phyloP scores from a whole-genome alignment of 2,888 invertebrate species.

The Plagiodera versicolora region DNA sequence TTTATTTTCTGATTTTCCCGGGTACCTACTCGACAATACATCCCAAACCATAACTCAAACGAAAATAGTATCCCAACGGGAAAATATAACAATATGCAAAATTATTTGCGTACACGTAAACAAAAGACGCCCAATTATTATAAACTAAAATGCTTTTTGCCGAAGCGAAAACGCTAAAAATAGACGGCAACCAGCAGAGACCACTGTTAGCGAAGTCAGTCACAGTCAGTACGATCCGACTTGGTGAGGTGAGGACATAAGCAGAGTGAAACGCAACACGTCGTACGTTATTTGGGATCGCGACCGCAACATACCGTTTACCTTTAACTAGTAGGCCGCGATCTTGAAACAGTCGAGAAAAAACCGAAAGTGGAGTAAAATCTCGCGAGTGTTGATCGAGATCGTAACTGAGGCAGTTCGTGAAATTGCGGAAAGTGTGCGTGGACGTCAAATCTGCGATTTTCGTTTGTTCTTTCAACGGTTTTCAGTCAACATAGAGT shows the following conservation, averaged over 20 bases:
- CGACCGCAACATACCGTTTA: conserved; percentile 8
- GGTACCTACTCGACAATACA: neutral
- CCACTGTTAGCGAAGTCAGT: conserved; percentile 11
- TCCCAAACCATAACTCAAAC: neutral
- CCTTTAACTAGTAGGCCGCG: conserved; percentile 9
- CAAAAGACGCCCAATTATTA: conserved; percentile 20
- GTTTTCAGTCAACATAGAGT: neutral
- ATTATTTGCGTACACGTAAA: conserved; percentile 24
- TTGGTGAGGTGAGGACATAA: too few species aligned
- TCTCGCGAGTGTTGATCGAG: neutral
- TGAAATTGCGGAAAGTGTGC: neutral
- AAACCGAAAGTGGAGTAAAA: conserved; percentile 16
- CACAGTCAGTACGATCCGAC: neutral
- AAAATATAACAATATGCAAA: conserved; percentile 24
- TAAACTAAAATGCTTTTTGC: conserved; percentile 23
- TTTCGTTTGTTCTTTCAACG: neutral
- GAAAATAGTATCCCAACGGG: conserved; percentile 5
- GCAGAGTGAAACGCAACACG: neutral
- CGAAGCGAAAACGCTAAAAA: conserved; percentile 18
- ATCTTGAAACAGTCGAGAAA: conserved; percentile 8
- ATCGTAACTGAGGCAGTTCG: neutral
- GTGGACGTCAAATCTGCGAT: neutral
- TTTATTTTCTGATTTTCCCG: too few species aligned
- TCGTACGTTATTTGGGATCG: neutral
- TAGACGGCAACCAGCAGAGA: conserved; percentile 17